Evolutionary conservation across 2,113 vertebrate species (phyloP), one percentile per base, ranked within the genome.

Genomic region (Lepisosteus oculatus): DNA sequence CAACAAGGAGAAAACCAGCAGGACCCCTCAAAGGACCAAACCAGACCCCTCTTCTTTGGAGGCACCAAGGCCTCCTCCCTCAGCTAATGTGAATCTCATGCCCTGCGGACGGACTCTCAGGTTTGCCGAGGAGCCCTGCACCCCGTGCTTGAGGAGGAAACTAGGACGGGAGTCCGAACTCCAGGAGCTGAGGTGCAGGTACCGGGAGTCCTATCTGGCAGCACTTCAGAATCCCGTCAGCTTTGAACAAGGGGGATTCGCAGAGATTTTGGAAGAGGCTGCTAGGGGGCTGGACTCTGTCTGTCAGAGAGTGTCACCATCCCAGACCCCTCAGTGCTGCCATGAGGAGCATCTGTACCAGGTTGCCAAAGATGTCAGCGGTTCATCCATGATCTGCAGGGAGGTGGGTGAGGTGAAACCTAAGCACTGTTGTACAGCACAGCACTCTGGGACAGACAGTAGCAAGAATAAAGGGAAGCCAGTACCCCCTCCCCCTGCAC

Each of bases 181-280:
- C 3, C 89, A 88, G 0, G 73, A 90, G 64, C 64, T 87, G 0
- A 93, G 88, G 55, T 87, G 84, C 72, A 88, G 86, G 14, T 91
- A 91, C 44, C 90, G 85, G 0, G 90, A 95, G 44, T 93, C 93
- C 6, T 93, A 93, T 73, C 74, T 90, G 76, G 89, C 84, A 0
- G 89, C 91, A 0, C 82, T 90, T 3, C 84, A 93, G 79, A 92
- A 93, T 68, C 90, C 92, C 0, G 80, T 86, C 41, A 61, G 67
- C 65, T 85, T 88, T 0, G 78, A 75, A 11, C 81, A 84, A 1
- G 86, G 85, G 6, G 83, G 83, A 3, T 83, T 84, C 74, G 73
- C 90, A 1, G 79, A 83, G 14, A 86, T 89, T 7, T 72, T 92
- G 68, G 90, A 94, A 63, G 91, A 95, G 77, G 70, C 79, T 0